phyloP scores from a whole-genome alignment of 2,113 vertebrate species.

The Quiscalus mexicanus region DNA sequence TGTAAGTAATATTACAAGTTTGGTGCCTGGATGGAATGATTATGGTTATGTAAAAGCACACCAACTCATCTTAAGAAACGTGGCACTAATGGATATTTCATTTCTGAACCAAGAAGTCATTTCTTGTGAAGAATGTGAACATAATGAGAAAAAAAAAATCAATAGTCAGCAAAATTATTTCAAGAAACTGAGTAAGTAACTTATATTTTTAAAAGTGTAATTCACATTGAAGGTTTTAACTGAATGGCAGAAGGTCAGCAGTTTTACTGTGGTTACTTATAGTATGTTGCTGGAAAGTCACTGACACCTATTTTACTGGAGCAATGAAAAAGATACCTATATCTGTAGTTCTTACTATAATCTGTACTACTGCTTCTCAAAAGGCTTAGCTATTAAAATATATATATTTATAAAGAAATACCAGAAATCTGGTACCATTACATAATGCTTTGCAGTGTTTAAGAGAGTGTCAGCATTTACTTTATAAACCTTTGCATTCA shows the following conservation, averaged over 20 bases:
- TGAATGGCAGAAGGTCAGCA: neutral
- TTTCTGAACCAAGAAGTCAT: neutral
- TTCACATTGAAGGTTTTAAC: neutral
- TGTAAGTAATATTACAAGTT: neutral
- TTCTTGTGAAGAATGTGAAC: neutral
- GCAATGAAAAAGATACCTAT: conserved; percentile 2
- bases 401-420: neutral
- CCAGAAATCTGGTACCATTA: neutral
- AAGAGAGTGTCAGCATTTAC: neutral
- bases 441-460: conserved; percentile 4
- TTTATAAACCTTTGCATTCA: conserved; percentile 32
- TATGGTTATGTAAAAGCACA: neutral
- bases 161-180: conserved; percentile 11
- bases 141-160: neutral
- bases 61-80: neutral
- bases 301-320: neutral
- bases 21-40: neutral
- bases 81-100: neutral
- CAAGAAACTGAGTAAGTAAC: neutral
- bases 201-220: neutral
- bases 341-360: neutral
- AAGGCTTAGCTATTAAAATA: neutral
- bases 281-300: neutral
- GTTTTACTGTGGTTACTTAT: conserved; percentile 17
- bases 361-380: conserved; percentile 24